phyloP scores from a whole-genome alignment of 2,888 invertebrate genomes.

The Agonopterix subpropinquella region DNA sequence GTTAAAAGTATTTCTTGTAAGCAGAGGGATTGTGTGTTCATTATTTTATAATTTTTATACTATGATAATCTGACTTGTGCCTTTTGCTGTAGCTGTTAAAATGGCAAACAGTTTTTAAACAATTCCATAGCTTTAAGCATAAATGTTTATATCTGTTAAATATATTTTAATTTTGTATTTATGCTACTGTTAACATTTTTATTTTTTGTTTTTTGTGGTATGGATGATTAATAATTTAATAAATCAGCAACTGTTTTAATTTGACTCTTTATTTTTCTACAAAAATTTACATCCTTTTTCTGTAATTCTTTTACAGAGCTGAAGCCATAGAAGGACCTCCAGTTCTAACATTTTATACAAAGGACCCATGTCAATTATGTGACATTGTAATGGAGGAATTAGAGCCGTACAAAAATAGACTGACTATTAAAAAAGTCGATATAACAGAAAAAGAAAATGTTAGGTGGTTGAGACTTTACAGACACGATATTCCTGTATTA shows the following conservation, averaged over 20 bases:
- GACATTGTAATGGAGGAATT: slow-evolving; percentile 84
- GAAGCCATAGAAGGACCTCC: slow-evolving; percentile 67
- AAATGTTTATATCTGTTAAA: slow-evolving; percentile 11
- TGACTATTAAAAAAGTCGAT: slow-evolving; percentile 83
- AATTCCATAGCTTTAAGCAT: slow-evolving; percentile 20
- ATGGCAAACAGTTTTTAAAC: slow-evolving; percentile 1
- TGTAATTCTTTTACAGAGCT: slow-evolving; percentile 49
- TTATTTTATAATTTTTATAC: slow-evolving; percentile 9
- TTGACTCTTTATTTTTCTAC: slow-evolving; percentile 15
- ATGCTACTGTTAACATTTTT: too few species aligned
- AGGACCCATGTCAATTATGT: slow-evolving; percentile 87
- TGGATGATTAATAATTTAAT: slow-evolving; percentile 21
- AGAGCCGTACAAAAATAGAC: slow-evolving; percentile 73
- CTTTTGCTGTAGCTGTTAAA: slow-evolving; percentile 22
- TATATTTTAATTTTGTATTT: neutral
- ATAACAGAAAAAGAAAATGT: slow-evolving; percentile 85
- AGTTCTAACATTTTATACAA: slow-evolving; percentile 86
- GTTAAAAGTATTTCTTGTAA: neutral
- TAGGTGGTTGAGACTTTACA: slow-evolving; percentile 82
- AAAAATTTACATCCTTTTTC: slow-evolving; percentile 14
- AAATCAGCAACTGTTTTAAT: slow-evolving; percentile 28
- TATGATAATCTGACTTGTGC: slow-evolving; percentile 25
- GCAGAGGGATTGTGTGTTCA: slow-evolving; percentile 1
- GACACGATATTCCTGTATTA: slow-evolving; percentile 91
- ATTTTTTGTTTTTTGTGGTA: too few species aligned